Evolutionary conservation across 2,797 vertebrate genomes (phyloP).

Genomic region (Gouania willdenowi): DNA sequence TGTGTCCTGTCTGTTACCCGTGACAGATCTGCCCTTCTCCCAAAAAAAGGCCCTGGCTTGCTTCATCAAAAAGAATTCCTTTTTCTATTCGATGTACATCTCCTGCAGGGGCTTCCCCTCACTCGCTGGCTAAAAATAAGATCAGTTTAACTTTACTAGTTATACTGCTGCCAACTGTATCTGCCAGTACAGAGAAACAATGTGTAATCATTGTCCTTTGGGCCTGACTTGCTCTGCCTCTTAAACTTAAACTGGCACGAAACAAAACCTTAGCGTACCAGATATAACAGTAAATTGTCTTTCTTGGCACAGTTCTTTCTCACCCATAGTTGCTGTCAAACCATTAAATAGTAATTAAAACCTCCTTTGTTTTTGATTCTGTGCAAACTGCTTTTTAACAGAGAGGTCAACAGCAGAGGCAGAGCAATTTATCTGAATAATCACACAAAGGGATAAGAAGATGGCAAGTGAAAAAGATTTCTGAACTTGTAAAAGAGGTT

Average conservation of each 20-base stretch:
- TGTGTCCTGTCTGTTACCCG: too few species aligned
- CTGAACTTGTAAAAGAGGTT: too few species aligned
- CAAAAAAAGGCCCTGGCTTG: too few species aligned
- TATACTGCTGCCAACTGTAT: slow-evolving; percentile 1
- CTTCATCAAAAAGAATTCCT: too few species aligned
- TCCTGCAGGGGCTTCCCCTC: not conserved
- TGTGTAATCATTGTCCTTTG: slow-evolving; percentile 26
- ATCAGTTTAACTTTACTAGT: slow-evolving; percentile 3
- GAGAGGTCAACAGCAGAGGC: slow-evolving; percentile 49
- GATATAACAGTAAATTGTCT: slow-evolving; percentile 25
- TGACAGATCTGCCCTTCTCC: too few species aligned
- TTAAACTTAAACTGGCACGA: slow-evolving; percentile 27
- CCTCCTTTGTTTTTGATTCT: slow-evolving; percentile 50
- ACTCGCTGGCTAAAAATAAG: not conserved
- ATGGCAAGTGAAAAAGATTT: slow-evolving; percentile 7
- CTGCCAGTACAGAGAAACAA: slow-evolving; percentile 13
- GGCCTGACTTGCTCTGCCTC: slow-evolving; percentile 37
- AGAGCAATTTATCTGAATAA: slow-evolving; percentile 50
- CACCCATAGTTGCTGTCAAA: slow-evolving; percentile 29
- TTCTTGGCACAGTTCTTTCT: slow-evolving; percentile 26
- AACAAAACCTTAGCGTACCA: slow-evolving; percentile 20
- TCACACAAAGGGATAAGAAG: slow-evolving; percentile 5
- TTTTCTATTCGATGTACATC: too few species aligned
- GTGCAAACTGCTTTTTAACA: slow-evolving; percentile 27
- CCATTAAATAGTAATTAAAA: slow-evolving; percentile 52